Conservation (phyloP, 2,797 vertebrate species). For the Eupleurogrammus muticus region DNA sequence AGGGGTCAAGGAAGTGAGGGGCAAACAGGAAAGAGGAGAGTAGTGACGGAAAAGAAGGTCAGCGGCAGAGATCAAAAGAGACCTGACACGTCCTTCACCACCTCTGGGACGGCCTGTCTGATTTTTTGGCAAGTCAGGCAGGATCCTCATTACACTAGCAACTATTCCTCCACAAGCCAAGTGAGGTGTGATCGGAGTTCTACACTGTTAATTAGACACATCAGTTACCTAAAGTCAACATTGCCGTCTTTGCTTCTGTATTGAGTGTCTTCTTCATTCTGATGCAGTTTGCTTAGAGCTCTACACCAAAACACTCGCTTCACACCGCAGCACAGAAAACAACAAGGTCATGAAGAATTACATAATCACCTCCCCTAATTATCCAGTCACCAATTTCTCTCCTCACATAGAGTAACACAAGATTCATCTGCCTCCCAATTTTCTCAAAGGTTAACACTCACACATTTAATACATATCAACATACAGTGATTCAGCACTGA, state of each 20-base stretch:
- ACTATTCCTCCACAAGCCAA: slow-evolving; percentile 4
- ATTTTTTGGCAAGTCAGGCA: slow-evolving; percentile 25
- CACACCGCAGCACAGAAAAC: too few relatives aligned
- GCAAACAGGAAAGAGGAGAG: neutral
- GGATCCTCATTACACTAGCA: slow-evolving; percentile 33
- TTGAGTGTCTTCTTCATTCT: too few relatives aligned
- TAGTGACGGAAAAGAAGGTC: slow-evolving; percentile 4
- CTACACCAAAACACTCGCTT: too few relatives aligned
- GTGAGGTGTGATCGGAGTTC: neutral
- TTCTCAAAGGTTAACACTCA: neutral
- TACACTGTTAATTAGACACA: slow-evolving; percentile 19
- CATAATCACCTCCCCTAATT: too few relatives aligned
- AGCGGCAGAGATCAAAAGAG: neutral
- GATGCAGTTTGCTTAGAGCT: too few relatives aligned
- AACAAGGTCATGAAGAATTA: too few relatives aligned
- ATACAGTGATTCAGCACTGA: neutral
- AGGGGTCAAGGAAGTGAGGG: neutral
- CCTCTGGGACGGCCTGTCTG: slow-evolving; percentile 21
- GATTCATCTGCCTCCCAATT: neutral
- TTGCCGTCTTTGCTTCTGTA: neutral
- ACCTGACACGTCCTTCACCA: slow-evolving; percentile 2
- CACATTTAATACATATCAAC: too few relatives aligned
- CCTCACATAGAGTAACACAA: neutral
- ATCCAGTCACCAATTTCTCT: too few relatives aligned
- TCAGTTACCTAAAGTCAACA: neutral